Evolutionary conservation across 2,888 invertebrate species (phyloP).

Genomic region (Mythimna pallens): DNA sequence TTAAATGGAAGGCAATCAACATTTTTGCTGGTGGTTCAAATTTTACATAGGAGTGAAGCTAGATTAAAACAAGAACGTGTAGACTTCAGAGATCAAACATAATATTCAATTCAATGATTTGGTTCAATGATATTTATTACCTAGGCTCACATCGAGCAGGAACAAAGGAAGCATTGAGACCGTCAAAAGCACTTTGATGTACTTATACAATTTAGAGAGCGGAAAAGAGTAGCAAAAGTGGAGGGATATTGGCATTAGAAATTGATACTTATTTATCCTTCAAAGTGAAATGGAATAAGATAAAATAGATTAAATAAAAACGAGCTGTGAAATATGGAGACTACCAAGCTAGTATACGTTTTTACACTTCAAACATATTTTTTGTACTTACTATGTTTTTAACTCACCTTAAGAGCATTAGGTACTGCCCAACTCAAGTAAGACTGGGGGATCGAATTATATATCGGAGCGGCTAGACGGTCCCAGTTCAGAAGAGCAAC

Average conservation of each 20-base stretch:
- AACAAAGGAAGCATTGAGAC: constrained; percentile 37
- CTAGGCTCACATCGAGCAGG: constrained; percentile 22
- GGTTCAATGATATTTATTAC: constrained; percentile 32
- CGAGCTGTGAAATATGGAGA: not conserved
- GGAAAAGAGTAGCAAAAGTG: constrained; percentile 18
- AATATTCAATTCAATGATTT: no score
- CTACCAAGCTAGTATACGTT: no score
- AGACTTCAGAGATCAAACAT: constrained; percentile 37
- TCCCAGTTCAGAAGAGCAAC: constrained; percentile 86
- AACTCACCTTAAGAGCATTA: constrained; percentile 80
- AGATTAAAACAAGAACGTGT: not conserved
- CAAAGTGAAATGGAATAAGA: constrained; percentile 30
- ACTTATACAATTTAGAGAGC: constrained; percentile 35
- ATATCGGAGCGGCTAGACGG: constrained; percentile 75
- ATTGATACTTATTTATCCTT: constrained; percentile 34
- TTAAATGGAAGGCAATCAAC: not conserved
- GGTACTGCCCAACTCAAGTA: constrained; percentile 84
- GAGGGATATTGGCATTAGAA: constrained; percentile 31
- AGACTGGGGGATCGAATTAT: constrained; percentile 73
- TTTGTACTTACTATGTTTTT: not conserved
- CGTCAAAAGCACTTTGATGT: constrained; percentile 34
- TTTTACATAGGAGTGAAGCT: not conserved
- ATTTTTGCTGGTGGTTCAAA: constrained; percentile 1
- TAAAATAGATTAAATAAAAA: constrained; percentile 16
- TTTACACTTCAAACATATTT: no score